These are phyloP conservation scores for Scaptomyza pallida DNA, from an alignment of 1,140 invertebrate genomes.

Conservation along the genomic window DNA sequence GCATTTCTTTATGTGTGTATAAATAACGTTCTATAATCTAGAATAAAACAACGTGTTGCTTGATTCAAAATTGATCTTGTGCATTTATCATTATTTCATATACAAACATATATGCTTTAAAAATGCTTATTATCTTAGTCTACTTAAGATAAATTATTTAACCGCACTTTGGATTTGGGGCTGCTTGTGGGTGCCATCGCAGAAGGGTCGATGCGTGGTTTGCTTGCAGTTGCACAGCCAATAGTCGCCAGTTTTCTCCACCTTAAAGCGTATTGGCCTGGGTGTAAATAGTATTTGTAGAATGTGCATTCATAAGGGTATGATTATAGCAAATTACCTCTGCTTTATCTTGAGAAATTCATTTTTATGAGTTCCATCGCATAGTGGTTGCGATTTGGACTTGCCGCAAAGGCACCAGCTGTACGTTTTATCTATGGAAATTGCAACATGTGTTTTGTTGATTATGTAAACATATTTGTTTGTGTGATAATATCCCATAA, in stretches of 20 bases:
- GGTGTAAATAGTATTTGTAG: not conserved
- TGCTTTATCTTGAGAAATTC: conserved; percentile 89
- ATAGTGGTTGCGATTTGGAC: conserved; percentile 96
- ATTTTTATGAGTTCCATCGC: conserved; percentile 95
- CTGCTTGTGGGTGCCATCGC: conserved; percentile 96
- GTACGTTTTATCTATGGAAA: conserved; percentile 90
- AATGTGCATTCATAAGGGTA: not conserved
- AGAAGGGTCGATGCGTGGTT: conserved; percentile 96
- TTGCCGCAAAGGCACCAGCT: conserved; percentile 97
- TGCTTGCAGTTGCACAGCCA: conserved; percentile 99
- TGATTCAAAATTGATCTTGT: conserved; percentile 59
- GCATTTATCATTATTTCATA: conserved; percentile 46
- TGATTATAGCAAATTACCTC: conserved; percentile 82
- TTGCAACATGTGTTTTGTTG: conserved; percentile 39
- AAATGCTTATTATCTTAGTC: conserved; percentile 28
- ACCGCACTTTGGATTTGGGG: conserved; percentile 87
- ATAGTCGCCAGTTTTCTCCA: conserved; percentile 95
- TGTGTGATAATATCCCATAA: not conserved
- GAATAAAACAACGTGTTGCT: conserved; percentile 68
- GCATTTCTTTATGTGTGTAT: conserved; percentile 35
- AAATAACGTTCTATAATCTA: conserved; percentile 54
- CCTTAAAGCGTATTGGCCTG: conserved; percentile 92
- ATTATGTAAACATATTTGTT: conserved; percentile 71
- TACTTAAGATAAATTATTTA: conserved; percentile 55
- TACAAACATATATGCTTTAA: conserved; percentile 6